phyloP scores from a whole-genome alignment of 2,797 vertebrate genomes.

The Cephalopachus bancanus region DNA sequence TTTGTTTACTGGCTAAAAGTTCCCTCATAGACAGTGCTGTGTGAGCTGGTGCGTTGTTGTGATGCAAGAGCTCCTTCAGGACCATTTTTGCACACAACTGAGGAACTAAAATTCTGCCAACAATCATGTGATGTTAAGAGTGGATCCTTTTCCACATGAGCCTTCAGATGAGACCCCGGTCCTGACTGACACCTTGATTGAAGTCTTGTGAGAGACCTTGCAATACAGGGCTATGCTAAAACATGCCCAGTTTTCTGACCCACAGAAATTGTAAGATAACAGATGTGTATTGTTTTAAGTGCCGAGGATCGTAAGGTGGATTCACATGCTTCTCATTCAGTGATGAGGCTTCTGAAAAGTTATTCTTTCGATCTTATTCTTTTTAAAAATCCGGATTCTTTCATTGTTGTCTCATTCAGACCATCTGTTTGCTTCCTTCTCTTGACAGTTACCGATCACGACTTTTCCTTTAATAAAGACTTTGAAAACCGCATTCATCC shows the following conservation, averaged over 20 bases:
- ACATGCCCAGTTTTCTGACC: not conserved
- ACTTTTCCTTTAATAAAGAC: not conserved
- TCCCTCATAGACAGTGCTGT: no score
- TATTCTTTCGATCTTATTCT: not conserved
- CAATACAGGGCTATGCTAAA: not conserved
- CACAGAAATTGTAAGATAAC: no score
- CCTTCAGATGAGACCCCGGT: no score
- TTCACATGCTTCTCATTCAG: not conserved
- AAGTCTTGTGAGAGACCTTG: not conserved
- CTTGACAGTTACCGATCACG: not conserved
- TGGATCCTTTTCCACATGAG: no score
- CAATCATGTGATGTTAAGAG: no score
- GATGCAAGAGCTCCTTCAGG: no score
- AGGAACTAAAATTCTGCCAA: no score
- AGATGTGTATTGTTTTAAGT: no score
- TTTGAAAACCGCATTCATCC: not conserved
- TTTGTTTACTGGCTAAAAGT: no score
- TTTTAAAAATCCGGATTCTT: not conserved
- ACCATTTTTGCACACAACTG: no score
- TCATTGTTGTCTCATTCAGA: not conserved
- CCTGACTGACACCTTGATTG: not conserved
- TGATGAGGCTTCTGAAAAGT: not conserved
- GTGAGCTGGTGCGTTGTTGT: no score
- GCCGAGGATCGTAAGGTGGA: not conserved
- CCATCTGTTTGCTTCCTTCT: not conserved